phyloP scores from a whole-genome alignment of 2,113 vertebrate species.

The Trogon surrucura region DNA sequence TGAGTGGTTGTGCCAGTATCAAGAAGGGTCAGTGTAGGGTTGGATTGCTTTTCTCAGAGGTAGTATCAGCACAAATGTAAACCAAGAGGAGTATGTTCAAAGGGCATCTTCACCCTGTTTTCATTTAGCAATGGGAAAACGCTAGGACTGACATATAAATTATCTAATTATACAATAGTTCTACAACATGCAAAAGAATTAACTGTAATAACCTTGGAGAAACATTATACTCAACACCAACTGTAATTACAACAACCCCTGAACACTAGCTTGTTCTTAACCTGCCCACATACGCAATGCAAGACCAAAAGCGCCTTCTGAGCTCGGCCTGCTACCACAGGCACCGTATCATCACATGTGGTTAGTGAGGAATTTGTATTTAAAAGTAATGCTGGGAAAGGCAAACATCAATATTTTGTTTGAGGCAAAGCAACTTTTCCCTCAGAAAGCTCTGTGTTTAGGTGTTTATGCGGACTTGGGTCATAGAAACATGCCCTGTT shows the following conservation, averaged over 20 bases:
- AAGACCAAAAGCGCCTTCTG: neutral
- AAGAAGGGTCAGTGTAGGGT: neutral
- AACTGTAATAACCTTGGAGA: neutral
- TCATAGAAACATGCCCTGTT: neutral
- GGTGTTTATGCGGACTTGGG: neutral
- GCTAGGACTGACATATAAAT: neutral
- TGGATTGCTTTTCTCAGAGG: neutral
- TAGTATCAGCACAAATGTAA: neutral
- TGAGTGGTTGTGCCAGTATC: neutral
- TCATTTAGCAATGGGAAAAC: neutral
- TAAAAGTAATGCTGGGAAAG: neutral
- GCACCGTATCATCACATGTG: rapidly evolving
- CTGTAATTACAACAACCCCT: neutral
- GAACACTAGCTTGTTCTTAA: neutral
- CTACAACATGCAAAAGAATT: neutral
- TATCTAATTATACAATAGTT: neutral
- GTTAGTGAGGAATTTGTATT: neutral
- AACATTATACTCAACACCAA: neutral
- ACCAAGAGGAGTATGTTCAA: neutral
- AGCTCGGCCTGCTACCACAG: neutral
- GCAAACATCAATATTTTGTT: slow-evolving; percentile 24
- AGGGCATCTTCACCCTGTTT: neutral
- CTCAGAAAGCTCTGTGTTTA: neutral
- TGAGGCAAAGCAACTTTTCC: slow-evolving; percentile 3
- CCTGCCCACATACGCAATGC: neutral